These are phyloP conservation scores for Xenopus petersii DNA, from an alignment of 2,797 vertebrate genomes.

Conservation along the genomic window DNA sequence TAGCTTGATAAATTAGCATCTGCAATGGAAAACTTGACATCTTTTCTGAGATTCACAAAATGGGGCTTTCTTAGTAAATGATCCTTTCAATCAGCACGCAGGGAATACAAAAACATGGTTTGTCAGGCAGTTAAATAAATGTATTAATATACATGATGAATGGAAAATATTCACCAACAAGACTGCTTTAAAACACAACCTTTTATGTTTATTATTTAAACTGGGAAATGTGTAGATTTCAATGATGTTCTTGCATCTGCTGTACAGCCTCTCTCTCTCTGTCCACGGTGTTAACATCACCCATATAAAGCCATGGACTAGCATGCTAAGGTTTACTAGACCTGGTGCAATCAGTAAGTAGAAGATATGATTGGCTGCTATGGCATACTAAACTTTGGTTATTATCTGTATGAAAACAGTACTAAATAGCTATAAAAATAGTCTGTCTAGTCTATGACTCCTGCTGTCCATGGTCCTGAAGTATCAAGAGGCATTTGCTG, in stretches of 20 bases:
- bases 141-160: constrained; percentile 51
- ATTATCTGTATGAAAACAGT: too few species aligned
- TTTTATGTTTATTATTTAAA: not conserved
- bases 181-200: constrained; percentile 32
- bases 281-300: not conserved
- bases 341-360: too few species aligned
- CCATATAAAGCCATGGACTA: too few species aligned
- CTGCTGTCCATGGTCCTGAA: too few species aligned
- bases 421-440: too few species aligned
- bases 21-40: constrained; percentile 70
- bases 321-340: too few species aligned
- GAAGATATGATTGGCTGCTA: too few species aligned
- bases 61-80: constrained; percentile 61
- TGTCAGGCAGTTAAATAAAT: constrained; percentile 57
- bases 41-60: constrained; percentile 64
- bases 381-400: too few species aligned
- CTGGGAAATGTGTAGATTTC: not conserved
- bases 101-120: constrained; percentile 65
- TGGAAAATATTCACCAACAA: constrained; percentile 45
- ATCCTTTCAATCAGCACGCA: constrained; percentile 61
- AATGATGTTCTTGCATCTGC: not conserved
- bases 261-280: not conserved
- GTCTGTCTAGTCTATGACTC: too few species aligned
- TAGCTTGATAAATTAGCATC: constrained; percentile 76
- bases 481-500: too few species aligned